Evolutionary conservation across 2,888 invertebrate species (phyloP), one percentile per base, ranked within the genome.

Genomic region (Apeira syringaria): DNA sequence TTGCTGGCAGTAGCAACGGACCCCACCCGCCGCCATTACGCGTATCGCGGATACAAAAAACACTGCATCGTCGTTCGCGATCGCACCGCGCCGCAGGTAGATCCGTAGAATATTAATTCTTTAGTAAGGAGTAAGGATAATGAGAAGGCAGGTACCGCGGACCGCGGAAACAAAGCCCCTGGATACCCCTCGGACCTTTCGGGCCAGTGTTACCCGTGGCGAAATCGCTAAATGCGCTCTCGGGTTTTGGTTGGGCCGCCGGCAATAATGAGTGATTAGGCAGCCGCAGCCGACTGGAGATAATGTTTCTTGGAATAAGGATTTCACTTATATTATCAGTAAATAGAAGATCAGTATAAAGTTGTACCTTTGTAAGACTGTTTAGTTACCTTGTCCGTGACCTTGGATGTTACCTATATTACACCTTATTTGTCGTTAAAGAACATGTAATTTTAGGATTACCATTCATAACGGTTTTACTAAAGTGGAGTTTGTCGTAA

Each of bases 101-200:
- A 11, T 12, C 29, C 33, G 27, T 27, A 36, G 43, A 35, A 39
- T 35, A 46, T 25, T 30, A 28, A 41, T 25, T 11, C 11, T 9
- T 13, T n/a, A n/a, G 5, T 7, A 35, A 45, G 63, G 64, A n/a
- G 5, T 7, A 35, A 45, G 63, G 64, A 65, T 78, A 80, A 79
- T 78, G 74, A 77, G 67, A 49, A 35, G 46, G 59, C 68, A 77
- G 73, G 74, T 70, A 62, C 50, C 56, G 59, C 55, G 56, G 50
- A 42, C 51, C 53, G 47, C 57, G 61, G 56, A 59, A 61, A 61
- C 63, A 61, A 61, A 60, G 47, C 51, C 40, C 48, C 50, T 41
- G 42, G 47, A 36, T 40, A 35, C 47, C 50, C 48, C 48, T 49
- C 20, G 7, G 7, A 20, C 20, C 20, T 5, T 7, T 52, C 39